These are phyloP conservation scores for Notolabrus celidotus DNA, from an alignment of 2,797 vertebrate genomes.

Conservation along the genomic window DNA sequence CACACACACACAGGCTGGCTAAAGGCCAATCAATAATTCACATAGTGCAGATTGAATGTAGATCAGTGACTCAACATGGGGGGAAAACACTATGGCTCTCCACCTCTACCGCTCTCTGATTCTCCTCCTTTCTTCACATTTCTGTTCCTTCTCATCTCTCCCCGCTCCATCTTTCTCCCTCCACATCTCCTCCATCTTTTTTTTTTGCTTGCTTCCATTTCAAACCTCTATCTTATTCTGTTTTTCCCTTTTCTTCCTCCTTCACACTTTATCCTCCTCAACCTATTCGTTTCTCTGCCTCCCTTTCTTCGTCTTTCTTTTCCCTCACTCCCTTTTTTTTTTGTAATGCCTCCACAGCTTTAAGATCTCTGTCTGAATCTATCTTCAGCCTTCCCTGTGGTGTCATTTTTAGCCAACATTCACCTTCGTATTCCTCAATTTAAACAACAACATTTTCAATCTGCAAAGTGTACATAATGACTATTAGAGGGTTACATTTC, in stretches of 20 bases:
- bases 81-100: conserved; percentile 54
- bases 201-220: background rate
- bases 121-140: conserved; percentile 33
- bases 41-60: conserved; percentile 81
- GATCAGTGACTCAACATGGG: conserved; percentile 78
- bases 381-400: too few relatives aligned
- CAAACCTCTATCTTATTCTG: too few relatives aligned
- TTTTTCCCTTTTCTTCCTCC: background rate
- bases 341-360: background rate
- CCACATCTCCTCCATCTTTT: background rate
- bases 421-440: too few relatives aligned
- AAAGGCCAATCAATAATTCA: conserved; percentile 83
- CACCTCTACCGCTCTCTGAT: conserved; percentile 38
- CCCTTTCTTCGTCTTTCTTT: background rate
- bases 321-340: background rate
- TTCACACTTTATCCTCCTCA: background rate
- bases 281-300: too few relatives aligned
- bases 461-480: too few relatives aligned
- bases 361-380: too few relatives aligned
- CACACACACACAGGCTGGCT: conserved; percentile 52
- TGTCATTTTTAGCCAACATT: too few relatives aligned
- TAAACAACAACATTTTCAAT: too few relatives aligned
- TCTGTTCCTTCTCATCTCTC: conserved; percentile 13
- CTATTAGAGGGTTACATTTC: too few relatives aligned
- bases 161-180: background rate